Percentiles rank a stretch among this genome's conserved stretches.
Evolutionary conservation across 2,888 invertebrate species (phyloP).

Genomic region (Tenthredo scrophulariae): DNA sequence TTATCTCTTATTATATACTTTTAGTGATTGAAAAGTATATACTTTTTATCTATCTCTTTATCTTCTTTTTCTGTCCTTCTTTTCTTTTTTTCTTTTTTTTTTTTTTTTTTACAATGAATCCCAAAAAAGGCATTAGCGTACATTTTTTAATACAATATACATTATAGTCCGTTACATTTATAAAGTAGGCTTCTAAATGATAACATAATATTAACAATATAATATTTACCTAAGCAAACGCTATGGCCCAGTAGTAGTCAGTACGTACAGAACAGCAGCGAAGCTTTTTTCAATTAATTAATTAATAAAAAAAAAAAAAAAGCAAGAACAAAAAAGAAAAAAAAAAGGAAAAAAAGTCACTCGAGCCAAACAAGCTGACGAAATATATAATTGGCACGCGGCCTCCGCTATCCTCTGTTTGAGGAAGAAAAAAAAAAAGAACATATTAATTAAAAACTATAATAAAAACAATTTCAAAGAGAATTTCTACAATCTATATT

Average conservation of each 20-base stretch:
- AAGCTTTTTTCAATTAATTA: background rate
- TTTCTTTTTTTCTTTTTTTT: background rate
- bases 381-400: background rate
- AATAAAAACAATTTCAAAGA: background rate
- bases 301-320: background rate
- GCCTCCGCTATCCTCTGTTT: background rate
- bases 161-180: slow-evolving; percentile 46
- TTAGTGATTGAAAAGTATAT: background rate
- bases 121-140: slow-evolving; percentile 48
- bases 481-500: background rate
- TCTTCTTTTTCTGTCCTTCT: no score
- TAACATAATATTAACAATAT: slow-evolving; percentile 44
- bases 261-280: background rate
- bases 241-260: slow-evolving; percentile 19
- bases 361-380: slow-evolving; percentile 43
- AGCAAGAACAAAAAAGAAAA: background rate
- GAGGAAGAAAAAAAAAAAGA: background rate
- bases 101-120: slow-evolving; percentile 25
- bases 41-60: background rate
- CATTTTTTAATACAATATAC: slow-evolving; percentile 42
- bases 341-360: background rate
- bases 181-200: slow-evolving; percentile 42
- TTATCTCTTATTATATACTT: background rate
- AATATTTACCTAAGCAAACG: slow-evolving; percentile 33
- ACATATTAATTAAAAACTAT: background rate